phyloP scores from a whole-genome alignment of 2,113 vertebrate species.

The Coracopsis vasa region DNA sequence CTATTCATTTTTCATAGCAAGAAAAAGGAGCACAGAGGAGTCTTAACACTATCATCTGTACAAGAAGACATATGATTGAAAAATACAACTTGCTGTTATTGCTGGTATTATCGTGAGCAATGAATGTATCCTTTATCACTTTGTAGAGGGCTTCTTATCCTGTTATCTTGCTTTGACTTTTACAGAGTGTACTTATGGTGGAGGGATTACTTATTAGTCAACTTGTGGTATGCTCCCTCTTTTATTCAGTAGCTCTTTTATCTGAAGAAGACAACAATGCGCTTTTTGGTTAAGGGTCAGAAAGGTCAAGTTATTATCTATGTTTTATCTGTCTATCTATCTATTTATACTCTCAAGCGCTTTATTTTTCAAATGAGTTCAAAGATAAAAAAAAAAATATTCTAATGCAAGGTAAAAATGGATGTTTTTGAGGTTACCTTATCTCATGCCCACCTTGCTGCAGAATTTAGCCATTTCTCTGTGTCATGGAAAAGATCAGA shows the following conservation, averaged over 20 bases:
- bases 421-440: background rate
- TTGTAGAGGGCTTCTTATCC: background rate
- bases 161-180: background rate
- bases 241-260: background rate
- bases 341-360: background rate
- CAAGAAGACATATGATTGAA: background rate
- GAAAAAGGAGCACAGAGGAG: background rate
- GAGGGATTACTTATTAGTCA: background rate
- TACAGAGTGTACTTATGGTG: background rate
- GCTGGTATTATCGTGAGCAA: slow-evolving; percentile 5
- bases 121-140: slow-evolving; percentile 11
- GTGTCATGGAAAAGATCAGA: background rate
- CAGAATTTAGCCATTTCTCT: background rate
- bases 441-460: background rate
- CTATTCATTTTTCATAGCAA: slow-evolving; percentile 20
- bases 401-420: background rate
- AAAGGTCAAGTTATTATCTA: background rate
- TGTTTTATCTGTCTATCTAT: background rate
- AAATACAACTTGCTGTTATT: slow-evolving; percentile 14
- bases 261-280: background rate
- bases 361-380: background rate
- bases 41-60: background rate
- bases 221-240: accelerated
- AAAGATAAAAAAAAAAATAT: background rate
- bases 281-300: background rate